Evolutionary conservation across 2,113 vertebrate species (phyloP), one percentile per base, ranked within the genome.

Genomic region (Myiozetetes cayanensis): DNA sequence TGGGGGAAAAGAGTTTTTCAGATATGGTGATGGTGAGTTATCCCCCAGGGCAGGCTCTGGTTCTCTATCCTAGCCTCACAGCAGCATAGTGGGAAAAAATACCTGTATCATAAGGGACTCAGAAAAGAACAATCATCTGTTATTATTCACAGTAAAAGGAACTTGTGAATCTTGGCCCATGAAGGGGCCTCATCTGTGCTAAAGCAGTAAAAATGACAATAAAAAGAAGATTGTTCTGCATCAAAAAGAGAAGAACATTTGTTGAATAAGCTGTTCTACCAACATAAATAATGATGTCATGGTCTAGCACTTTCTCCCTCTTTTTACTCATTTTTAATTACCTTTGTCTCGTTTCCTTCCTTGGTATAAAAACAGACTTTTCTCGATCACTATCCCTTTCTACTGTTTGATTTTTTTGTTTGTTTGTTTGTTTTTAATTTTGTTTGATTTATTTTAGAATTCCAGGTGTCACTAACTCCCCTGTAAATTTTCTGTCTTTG

Each of bases 261-360:
- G 35, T 86, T 90, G 75, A 86, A 90, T 52, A 88, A 94, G 52
- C 35, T 68, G 55, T 4, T 75, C 8, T 86, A 76, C 23, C 30
- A 81, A 80, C 65, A 90, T 90, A 93, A 95, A 95, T 77, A 92
- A 68, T 83, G 52, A 77, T 71, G 41, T 90, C 75, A 88, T 2
- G 0, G 79, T 85, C 85, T 84, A 77, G 27, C 1, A 65, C 43
- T 74, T 30, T 80, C 41, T 66, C n/a, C 79, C 35, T 81, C 35
- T 87, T 62, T 91, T 28, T 73, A 13, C 15, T 83, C 2, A 33
- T 55, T 93, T 91, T 77, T 33, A 85, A 83, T 80, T 79, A 58
- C 10, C 43, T 82, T 77, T 77, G 28, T 62, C 43, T 68, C 74
- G 8, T 93, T 92, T 56, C 17, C 14, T 59, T 79, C 52, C 74